These are phyloP conservation scores for Coracopsis vasa DNA, from an alignment of 2,113 vertebrate genomes.

Conservation along the genomic window DNA sequence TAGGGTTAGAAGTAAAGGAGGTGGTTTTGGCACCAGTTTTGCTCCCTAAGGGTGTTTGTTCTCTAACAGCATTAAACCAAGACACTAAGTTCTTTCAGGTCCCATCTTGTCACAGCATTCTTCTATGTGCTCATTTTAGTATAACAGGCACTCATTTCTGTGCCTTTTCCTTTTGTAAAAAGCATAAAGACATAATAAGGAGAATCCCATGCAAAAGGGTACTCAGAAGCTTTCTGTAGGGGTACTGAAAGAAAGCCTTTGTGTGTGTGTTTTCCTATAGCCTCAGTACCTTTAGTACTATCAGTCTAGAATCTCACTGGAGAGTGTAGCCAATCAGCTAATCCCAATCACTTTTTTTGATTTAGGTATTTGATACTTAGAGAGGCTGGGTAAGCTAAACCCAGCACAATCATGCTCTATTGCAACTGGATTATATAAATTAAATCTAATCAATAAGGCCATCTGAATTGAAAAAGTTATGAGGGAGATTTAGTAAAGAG, in stretches of 20 bases:
- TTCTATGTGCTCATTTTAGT: background rate
- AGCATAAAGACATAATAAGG: background rate
- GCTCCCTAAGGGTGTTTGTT: background rate
- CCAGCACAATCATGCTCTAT: background rate
- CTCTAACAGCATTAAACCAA: background rate
- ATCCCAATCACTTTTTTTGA: background rate
- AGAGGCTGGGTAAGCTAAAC: background rate
- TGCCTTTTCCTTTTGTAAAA: background rate
- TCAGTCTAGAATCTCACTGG: background rate
- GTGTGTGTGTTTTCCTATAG: background rate
- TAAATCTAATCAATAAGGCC: background rate
- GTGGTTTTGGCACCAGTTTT: background rate
- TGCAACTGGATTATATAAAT: background rate
- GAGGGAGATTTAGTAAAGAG: background rate
- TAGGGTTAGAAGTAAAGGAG: background rate
- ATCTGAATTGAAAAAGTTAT: background rate
- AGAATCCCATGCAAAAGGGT: background rate
- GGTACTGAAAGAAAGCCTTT: background rate
- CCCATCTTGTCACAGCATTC: background rate
- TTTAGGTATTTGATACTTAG: background rate
- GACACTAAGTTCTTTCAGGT: background rate
- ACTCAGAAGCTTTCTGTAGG: background rate
- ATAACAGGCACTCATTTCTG: background rate
- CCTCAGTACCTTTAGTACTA: background rate
- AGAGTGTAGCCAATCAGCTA: background rate